Percentiles rank a stretch among this genome's conserved stretches.
These are phyloP conservation scores for Drosophila quasianomalipes DNA, from an alignment of 2,888 invertebrate genomes.

Conservation along the genomic window DNA sequence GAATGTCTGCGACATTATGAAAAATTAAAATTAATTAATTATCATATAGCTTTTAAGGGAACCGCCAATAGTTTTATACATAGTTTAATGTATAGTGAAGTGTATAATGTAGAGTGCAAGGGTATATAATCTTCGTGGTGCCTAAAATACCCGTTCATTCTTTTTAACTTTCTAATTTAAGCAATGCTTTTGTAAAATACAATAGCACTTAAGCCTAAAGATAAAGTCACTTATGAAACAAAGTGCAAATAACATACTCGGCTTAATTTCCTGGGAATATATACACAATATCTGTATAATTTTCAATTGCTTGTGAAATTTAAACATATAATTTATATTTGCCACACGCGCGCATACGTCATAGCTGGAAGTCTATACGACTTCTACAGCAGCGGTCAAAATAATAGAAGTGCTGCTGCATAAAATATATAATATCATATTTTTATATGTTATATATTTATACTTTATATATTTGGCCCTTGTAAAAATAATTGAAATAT, in stretches of 20 bases:
- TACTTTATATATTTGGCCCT: neutral
- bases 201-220: neutral
- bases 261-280: conserved; percentile 1
- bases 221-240: neutral
- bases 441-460: no score
- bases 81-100: neutral
- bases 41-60: neutral
- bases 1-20: no score
- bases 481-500: neutral
- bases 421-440: no score
- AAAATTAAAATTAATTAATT: neutral
- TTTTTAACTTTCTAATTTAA: neutral
- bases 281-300: neutral
- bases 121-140: neutral
- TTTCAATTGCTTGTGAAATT: conserved; percentile 24
- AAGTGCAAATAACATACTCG: conserved; percentile 8
- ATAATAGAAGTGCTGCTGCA: neutral
- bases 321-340: conserved; percentile 1
- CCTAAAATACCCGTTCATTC: neutral
- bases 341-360: conserved; percentile 22
- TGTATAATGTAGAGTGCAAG: neutral
- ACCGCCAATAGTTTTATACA: neutral
- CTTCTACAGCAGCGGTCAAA: neutral
- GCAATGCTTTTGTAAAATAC: neutral
- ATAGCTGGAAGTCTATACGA: conserved; percentile 16